phyloP scores from a whole-genome alignment of 2,113 vertebrate genomes.

The Saccopteryx bilineata region DNA sequence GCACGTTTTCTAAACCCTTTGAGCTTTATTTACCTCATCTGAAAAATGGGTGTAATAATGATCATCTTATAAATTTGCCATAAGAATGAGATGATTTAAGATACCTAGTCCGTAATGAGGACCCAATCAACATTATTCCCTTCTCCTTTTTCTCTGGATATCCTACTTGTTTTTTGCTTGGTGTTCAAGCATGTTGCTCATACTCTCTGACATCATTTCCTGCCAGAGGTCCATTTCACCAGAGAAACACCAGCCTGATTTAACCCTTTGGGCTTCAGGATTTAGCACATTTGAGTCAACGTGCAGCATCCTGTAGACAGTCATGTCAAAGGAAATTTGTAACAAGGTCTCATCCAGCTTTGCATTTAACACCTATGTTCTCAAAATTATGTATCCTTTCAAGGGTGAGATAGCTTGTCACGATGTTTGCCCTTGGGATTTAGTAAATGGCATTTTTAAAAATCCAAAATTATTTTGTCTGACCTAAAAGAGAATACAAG shows the following conservation, averaged over 20 bases:
- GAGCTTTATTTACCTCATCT: neutral
- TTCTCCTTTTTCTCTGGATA: neutral
- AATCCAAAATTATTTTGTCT: conserved; percentile 30
- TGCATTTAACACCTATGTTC: conserved; percentile 6
- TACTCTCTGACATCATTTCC: neutral
- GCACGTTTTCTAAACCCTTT: neutral
- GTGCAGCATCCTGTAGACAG: neutral
- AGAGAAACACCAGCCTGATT: neutral
- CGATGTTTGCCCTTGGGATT: neutral
- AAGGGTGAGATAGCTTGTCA: neutral
- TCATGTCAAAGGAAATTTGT: neutral
- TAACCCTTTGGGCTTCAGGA: neutral
- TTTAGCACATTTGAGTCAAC: neutral
- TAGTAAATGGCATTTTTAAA: neutral
- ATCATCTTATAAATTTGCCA: neutral
- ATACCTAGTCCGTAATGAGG: neutral
- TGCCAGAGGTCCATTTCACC: neutral
- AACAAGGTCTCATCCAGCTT: neutral
- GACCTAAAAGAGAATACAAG: conserved; percentile 25
- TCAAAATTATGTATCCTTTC: neutral
- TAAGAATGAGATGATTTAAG: neutral
- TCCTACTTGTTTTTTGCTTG: neutral
- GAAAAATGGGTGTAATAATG: neutral
- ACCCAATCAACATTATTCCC: neutral
- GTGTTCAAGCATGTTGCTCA: neutral